Base-by-base conservation (phyloP, 1,140 invertebrate genomes). In the Arion vulgaris region DNA sequence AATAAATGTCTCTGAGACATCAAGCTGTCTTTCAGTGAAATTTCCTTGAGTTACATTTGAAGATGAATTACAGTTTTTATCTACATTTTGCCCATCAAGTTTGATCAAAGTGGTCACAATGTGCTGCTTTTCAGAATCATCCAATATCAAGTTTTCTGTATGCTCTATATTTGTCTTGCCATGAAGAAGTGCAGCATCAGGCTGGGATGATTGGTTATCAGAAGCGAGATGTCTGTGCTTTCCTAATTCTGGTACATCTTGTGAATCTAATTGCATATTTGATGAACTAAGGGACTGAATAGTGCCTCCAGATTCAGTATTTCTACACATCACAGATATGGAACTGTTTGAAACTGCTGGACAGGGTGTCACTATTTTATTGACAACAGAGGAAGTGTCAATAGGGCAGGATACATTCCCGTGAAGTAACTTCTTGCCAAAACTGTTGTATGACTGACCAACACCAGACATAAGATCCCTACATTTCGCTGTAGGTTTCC, bases 1-100 rank as follows among this genome's bases (percentile, higher is more conserved):
- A 26, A 80, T 80, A 71, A 71, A 80, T 23, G 66, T 80, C 17
- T 80, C 78, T 34, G 78, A 80, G 23, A 71, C 32, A 80, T 75
- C 73, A 75, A 75, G n/a, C 38, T 72, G 71, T 45, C 11, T 72
- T 7, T 66, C 62, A 28, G 2, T 66, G 4, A 34, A 15, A 32
- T 66, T 28, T 32, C 17, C 62, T 13, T 66, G 62, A 32, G 28
- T 32, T 34, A 57, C 9, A 57, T 57, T n/a, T 4, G 23, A 5
- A 57, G 15, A 23, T 57, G 53, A 57, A 57, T 19, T 23, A 57
- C 9, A 23, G 53, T 57, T 57, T 57, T 57, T 23, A 49, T 49
- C 23, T 57, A 4, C 5, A 57, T 32, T 32, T 32, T 15, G n/a
- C 5, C 4, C 5, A 32, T 66, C 28, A 66, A 11, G n/a, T 66